Conservation (phyloP, 2,888 invertebrate species). For the Strigamia maritima region DNA sequence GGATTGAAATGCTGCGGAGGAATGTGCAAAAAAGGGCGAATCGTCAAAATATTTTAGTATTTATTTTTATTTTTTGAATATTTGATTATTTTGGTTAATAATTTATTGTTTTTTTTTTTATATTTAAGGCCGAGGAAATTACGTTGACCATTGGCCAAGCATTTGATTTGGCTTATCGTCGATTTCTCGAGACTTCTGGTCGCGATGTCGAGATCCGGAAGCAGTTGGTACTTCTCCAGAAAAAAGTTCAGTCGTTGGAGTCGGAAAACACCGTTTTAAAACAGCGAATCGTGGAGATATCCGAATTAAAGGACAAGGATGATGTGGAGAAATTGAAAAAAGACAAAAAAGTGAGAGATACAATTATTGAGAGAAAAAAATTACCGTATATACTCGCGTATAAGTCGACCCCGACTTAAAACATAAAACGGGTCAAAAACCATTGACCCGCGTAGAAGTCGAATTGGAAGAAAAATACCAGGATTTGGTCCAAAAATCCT, state of each 20-base stretch:
- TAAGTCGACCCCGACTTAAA: too few relatives aligned
- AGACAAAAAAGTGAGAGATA: conserved; percentile 41
- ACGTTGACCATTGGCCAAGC: conserved; percentile 97
- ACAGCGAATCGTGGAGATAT: conserved; percentile 70
- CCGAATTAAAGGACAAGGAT: conserved; percentile 53
- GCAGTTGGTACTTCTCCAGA: conserved; percentile 70
- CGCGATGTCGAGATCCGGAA: conserved; percentile 83
- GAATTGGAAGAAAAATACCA: too few relatives aligned
- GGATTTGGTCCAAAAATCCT: too few relatives aligned
- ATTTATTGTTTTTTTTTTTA: neutral
- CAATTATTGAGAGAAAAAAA: too few relatives aligned
- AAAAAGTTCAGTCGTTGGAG: conserved; percentile 82
- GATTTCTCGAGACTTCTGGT: conserved; percentile 87
- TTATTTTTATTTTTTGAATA: neutral
- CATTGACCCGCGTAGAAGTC: too few relatives aligned
- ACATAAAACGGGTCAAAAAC: too few relatives aligned
- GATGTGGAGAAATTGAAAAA: conserved; percentile 42
- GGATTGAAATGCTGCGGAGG: neutral
- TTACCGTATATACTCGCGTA: too few relatives aligned
- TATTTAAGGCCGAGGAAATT: conserved; percentile 79
- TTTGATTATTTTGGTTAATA: neutral
- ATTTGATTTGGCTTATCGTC: conserved; percentile 91
- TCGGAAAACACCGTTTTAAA: conserved; percentile 79
- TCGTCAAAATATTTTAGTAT: neutral
- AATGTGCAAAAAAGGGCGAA: neutral